Percentiles rank a stretch among this genome's conserved stretches.
phyloP scores from a whole-genome alignment of 2,888 invertebrate genomes.

The Thecocarcelia acutangulata region DNA sequence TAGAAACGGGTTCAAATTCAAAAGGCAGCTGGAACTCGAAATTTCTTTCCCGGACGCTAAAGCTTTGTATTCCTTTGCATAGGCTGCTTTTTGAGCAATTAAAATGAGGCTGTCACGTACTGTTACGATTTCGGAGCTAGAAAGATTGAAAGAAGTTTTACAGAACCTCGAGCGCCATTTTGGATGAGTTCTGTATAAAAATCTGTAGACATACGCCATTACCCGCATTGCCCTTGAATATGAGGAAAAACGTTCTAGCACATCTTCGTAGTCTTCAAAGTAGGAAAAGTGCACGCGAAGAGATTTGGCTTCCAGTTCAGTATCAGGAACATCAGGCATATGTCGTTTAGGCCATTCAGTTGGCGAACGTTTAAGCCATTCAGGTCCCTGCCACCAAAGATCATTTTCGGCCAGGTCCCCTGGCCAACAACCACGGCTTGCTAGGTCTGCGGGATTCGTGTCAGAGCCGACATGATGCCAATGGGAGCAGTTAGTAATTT shows the following conservation, averaged over 20 bases:
- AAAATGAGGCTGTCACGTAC: constrained; percentile 1
- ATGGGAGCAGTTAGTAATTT: neutral
- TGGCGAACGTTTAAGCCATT: constrained; percentile 4
- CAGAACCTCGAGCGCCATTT: neutral
- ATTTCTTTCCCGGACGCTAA: constrained; percentile 22
- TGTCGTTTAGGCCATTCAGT: neutral
- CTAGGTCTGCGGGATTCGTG: constrained; percentile 63
- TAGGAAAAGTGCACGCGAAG: constrained; percentile 8
- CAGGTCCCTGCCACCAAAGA: constrained; percentile 55
- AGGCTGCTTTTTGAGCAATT: constrained; percentile 4
- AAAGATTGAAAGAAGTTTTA: neutral
- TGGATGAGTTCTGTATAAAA: constrained; percentile 24
- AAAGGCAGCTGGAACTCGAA: constrained; percentile 24
- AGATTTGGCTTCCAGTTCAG: constrained; percentile 39
- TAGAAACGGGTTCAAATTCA: constrained; percentile 25
- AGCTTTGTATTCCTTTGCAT: constrained; percentile 26
- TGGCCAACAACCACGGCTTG: constrained; percentile 52
- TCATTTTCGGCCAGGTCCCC: neutral
- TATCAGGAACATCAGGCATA: neutral
- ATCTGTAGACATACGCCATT: too few relatives aligned
- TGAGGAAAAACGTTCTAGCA: constrained; percentile 43
- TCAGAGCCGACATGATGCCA: constrained; percentile 61
- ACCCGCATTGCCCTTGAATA: too few relatives aligned
- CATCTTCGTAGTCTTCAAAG: constrained; percentile 9
- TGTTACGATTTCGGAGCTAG: constrained; percentile 5